Evolutionary conservation across 2,888 invertebrate species (phyloP).

Genomic region (Ophion obscuratus): DNA sequence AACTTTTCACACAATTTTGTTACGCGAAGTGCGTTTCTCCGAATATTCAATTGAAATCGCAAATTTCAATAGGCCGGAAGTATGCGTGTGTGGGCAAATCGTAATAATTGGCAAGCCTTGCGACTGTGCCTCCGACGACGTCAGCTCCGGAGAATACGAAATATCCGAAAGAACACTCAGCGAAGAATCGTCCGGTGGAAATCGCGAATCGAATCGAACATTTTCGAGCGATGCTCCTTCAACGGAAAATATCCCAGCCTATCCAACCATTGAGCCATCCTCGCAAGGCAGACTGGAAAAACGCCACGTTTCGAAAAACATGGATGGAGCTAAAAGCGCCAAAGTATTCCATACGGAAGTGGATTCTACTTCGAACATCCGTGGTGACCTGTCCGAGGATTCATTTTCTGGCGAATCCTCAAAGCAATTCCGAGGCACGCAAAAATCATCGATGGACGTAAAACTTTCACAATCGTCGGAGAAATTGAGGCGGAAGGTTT

Average conservation of each 20-base stretch:
- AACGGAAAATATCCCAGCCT: not conserved
- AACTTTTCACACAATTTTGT: not conserved
- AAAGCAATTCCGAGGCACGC: not conserved
- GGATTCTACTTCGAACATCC: not conserved
- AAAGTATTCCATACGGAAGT: not conserved
- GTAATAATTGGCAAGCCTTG: slow-evolving; percentile 54
- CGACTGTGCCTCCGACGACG: slow-evolving; percentile 1
- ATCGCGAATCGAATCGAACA: not conserved
- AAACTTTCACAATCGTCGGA: not conserved
- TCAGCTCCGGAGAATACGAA: slow-evolving; percentile 6
- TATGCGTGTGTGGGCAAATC: slow-evolving; percentile 55
- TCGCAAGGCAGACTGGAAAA: not conserved
- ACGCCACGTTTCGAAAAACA: not conserved
- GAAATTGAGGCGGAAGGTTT: not conserved
- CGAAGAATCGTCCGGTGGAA: not conserved
- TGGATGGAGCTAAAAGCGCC: not conserved
- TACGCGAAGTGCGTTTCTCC: not conserved
- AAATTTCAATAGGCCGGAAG: slow-evolving; percentile 42
- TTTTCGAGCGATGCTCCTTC: not conserved
- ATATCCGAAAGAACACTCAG: not conserved
- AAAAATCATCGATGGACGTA: not conserved
- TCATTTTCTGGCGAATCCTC: not conserved
- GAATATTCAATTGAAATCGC: not conserved
- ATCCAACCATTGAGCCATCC: too few species aligned
- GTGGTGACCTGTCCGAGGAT: not conserved